phyloP scores from a whole-genome alignment of 2,888 invertebrate genomes.

The Diachrysia chrysitis region DNA sequence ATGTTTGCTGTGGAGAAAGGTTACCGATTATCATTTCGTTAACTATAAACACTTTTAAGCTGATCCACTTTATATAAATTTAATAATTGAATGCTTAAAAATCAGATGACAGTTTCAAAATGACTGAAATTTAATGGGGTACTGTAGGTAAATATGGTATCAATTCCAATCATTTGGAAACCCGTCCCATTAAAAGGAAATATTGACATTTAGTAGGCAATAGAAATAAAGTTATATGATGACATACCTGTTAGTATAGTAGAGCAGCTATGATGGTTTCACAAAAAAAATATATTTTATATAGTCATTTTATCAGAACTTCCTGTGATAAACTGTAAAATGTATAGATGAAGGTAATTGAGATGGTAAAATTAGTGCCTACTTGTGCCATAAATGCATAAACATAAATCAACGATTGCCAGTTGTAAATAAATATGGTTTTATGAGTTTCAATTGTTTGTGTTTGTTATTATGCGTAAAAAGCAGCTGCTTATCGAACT shows the following conservation, averaged over 20 bases:
- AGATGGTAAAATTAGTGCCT: not conserved
- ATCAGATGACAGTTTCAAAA: too few species aligned
- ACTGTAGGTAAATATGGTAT: too few species aligned
- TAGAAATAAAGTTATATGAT: not conserved
- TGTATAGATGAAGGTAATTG: not conserved
- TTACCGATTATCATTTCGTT: not conserved
- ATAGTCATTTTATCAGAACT: not conserved
- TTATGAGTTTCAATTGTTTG: not conserved
- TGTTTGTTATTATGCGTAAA: not conserved
- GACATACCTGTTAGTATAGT: not conserved
- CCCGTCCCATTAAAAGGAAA: too few species aligned
- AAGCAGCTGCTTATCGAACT: too few species aligned
- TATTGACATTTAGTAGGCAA: not conserved
- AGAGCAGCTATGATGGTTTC: not conserved
- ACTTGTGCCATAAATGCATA: not conserved
- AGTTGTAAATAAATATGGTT: not conserved
- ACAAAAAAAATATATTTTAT: not conserved
- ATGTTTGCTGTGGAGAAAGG: not conserved
- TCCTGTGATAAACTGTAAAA: not conserved
- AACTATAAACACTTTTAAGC: too few species aligned
- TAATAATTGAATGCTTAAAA: too few species aligned
- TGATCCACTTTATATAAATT: too few species aligned
- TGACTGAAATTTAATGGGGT: too few species aligned
- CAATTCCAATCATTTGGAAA: too few species aligned
- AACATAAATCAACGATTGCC: not conserved